Evolutionary conservation across 2,888 invertebrate species (phyloP).

Genomic region (Gastracanthus pulcherrimus): DNA sequence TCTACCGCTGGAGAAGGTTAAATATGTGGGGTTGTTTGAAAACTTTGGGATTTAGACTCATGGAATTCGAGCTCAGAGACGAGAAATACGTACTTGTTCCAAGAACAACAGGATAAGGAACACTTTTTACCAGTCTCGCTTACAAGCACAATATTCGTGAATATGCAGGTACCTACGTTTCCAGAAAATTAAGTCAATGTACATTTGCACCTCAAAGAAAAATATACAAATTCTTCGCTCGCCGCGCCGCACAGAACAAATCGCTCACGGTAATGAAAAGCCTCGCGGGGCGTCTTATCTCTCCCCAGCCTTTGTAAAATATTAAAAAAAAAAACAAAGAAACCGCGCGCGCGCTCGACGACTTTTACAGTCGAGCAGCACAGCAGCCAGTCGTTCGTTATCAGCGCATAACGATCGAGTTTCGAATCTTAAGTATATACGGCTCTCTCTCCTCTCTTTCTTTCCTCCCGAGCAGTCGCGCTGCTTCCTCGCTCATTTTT

Average conservation of each 20-base stretch:
- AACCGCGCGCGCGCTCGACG: no score
- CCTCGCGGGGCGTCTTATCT: neutral
- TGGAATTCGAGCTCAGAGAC: neutral
- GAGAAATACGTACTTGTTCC: no score
- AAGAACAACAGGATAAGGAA: no score
- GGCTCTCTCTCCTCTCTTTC: neutral
- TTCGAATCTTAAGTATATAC: slow-evolving; percentile 37
- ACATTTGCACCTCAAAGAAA: neutral
- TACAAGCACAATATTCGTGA: no score
- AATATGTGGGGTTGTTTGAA: slow-evolving; percentile 1
- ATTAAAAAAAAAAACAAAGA: slow-evolving; percentile 18
- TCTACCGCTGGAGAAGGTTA: neutral
- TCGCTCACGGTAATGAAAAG: neutral
- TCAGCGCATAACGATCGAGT: slow-evolving; percentile 41
- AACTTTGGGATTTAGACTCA: slow-evolving; percentile 5
- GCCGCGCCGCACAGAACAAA: neutral
- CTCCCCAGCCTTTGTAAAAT: neutral
- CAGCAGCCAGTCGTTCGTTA: slow-evolving; percentile 35
- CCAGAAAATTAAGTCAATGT: neutral
- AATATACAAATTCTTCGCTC: neutral
- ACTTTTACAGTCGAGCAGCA: neutral
- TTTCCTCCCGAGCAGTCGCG: neutral
- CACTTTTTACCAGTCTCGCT: neutral
- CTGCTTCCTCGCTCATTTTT: neutral
- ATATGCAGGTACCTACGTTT: neutral